These are phyloP conservation scores for Oreocharis arfaki DNA, from an alignment of 2,113 vertebrate species.

Conservation along the genomic window DNA sequence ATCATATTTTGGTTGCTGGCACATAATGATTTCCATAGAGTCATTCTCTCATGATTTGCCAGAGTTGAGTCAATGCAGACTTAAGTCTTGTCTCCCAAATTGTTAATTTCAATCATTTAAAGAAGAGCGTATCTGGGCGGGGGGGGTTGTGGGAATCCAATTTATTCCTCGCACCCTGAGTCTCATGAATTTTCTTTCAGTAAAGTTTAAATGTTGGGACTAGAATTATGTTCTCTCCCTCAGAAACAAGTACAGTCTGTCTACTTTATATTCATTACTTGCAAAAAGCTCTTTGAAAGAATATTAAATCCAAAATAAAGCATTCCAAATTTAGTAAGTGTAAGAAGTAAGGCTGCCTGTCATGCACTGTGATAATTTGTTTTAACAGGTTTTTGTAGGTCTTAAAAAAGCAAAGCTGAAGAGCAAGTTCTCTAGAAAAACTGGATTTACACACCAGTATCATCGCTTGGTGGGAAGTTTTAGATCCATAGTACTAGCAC, in stretches of 20 bases:
- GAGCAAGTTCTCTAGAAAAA: not conserved
- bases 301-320: conserved; percentile 16
- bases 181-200: not conserved
- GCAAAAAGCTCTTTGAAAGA: conserved; percentile 32
- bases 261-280: conserved; percentile 45
- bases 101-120: not conserved
- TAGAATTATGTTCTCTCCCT: not conserved
- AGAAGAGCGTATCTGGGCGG: not conserved
- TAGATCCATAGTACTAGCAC: not conserved
- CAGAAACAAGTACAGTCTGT: not conserved
- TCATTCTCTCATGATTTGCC: not conserved
- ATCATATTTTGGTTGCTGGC: not conserved
- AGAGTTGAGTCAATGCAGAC: not conserved
- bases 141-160: no score
- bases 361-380: conserved; percentile 19
- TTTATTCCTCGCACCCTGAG: not conserved
- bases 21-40: not conserved
- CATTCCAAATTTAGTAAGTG: conserved; percentile 25
- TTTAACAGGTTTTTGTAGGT: not conserved
- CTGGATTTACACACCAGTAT: not conserved
- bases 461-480: not conserved
- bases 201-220: conserved; percentile 6
- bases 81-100: not conserved
- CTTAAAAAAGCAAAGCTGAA: conserved; percentile 30
- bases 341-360: conserved; percentile 10